Evolutionary conservation across 2,888 invertebrate species (phyloP), one percentile per base, ranked within the genome.

Genomic region (Brachynemurus nebulosus): DNA sequence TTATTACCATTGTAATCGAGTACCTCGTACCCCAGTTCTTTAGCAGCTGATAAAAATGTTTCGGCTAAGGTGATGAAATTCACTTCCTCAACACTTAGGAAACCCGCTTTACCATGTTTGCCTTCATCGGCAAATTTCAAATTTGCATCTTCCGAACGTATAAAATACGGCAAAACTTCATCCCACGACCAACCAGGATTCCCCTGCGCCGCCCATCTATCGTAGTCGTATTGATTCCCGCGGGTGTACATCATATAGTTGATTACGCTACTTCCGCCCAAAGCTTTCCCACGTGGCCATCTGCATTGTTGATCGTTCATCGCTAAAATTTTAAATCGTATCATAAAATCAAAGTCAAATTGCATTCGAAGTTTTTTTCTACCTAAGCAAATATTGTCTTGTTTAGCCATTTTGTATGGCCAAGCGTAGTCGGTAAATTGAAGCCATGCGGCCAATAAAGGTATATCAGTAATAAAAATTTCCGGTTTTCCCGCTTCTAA

Each of bases 1-100:
- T 72, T 62, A 21, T 73, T 70, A 0, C 71, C 72, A 54, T 81
- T 82, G 57, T 83, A 80, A 57, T 86, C 86, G 11, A 78, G 67
- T 37, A 76, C 73, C 1, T 69, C 67, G 57, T 78, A 74, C 1
- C 84, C 84, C 25, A 78, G 68, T 56, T 78, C 67, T 55, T 70
- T 67, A 2, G 77, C 78, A 2, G 78, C 78, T 49, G 71, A 64
- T 1, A 80, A 59, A 57, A 76, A 80, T 0, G 74, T 69, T 6
- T 67, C 68, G 17, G 72, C 54, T 4, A 65, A 63, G 1, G 72
- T 66, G 21, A 70, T 60, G 55, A 60, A 62, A 2, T 59, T 57
- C 2, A 64, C 58, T 50, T 70, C 68, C 49, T 66, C 62, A 0
- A 58, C 55, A 7, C 48, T 62, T 36, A 73, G 53, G 43, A 65